Evolutionary conservation across 2,113 vertebrate genomes (phyloP).

Genomic region (Lepidothrix coronata): DNA sequence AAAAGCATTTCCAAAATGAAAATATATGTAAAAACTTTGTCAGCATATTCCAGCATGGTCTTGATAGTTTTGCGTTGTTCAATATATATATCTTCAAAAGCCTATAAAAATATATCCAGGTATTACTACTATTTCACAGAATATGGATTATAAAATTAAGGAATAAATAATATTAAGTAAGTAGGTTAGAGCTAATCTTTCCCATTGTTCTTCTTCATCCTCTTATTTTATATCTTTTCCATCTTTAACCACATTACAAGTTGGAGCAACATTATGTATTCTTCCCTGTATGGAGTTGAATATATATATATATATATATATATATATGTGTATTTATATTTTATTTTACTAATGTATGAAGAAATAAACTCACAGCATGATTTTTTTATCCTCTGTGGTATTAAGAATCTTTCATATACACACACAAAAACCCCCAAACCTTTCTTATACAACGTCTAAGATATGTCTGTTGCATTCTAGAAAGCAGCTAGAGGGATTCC

Average conservation of each 20-base stretch:
- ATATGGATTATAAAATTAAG: background rate
- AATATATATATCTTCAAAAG: conserved; percentile 95
- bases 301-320: background rate
- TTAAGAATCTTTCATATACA: background rate
- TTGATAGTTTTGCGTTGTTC: conserved; percentile 88
- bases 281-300: background rate
- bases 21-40: conserved; percentile 96
- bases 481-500: background rate
- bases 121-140: background rate
- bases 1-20: conserved; percentile 98
- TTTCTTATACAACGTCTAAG: background rate
- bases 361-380: background rate
- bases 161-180: background rate
- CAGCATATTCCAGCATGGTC: conserved; percentile 89
- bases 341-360: background rate
- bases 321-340: background rate
- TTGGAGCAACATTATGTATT: background rate
- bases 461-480: background rate
- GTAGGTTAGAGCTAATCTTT: background rate
- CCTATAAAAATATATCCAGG: conserved; percentile 71
- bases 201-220: background rate
- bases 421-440: rapidly evolving
- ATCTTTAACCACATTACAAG: background rate
- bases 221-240: background rate
- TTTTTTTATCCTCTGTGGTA: background rate